Conservation (phyloP, 1,140 invertebrate genomes). For the Drusus annulatus region DNA sequence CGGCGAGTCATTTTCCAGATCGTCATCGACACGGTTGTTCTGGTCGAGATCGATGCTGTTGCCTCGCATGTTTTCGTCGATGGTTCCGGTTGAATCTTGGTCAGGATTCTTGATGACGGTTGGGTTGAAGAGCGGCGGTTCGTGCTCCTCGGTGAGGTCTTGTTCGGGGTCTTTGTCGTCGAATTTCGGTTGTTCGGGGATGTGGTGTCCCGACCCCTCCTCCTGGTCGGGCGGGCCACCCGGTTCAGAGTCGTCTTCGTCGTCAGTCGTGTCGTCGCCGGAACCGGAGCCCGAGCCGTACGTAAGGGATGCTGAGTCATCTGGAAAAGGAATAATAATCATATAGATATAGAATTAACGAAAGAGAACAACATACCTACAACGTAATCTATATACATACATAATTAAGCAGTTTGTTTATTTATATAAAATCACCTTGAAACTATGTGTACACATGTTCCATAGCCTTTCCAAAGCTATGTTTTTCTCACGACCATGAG, state of each 20-base stretch:
- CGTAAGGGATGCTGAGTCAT: slow-evolving; percentile 28
- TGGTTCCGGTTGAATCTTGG: slow-evolving; percentile 59
- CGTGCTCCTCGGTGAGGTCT: slow-evolving; percentile 56
- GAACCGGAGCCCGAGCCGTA: slow-evolving; percentile 70
- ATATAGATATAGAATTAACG: slow-evolving; percentile 37
- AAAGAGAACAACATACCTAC: no score
- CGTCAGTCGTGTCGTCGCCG: slow-evolving; percentile 64
- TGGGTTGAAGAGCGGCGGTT: slow-evolving; percentile 57
- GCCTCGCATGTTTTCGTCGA: slow-evolving; percentile 54
- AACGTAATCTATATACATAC: no score
- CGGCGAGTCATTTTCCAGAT: slow-evolving; percentile 27
- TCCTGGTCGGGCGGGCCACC: slow-evolving; percentile 52
- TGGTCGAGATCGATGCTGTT: slow-evolving; percentile 48
- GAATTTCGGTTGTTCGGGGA: slow-evolving; percentile 46
- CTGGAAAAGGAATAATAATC: slow-evolving; percentile 34
- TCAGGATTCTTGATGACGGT: slow-evolving; percentile 59
- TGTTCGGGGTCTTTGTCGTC: slow-evolving; percentile 43
- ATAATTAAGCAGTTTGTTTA: no score
- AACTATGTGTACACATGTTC: no score
- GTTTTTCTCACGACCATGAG: no score
- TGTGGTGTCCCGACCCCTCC: slow-evolving; percentile 53
- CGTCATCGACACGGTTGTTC: slow-evolving; percentile 48
- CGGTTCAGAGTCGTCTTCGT: slow-evolving; percentile 59
- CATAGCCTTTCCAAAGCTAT: no score
- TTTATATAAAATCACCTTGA: no score